Percentiles rank a stretch among this genome's conserved stretches.
Evolutionary conservation across 2,888 invertebrate genomes (phyloP).

Genomic region (Epinotia bilunana): DNA sequence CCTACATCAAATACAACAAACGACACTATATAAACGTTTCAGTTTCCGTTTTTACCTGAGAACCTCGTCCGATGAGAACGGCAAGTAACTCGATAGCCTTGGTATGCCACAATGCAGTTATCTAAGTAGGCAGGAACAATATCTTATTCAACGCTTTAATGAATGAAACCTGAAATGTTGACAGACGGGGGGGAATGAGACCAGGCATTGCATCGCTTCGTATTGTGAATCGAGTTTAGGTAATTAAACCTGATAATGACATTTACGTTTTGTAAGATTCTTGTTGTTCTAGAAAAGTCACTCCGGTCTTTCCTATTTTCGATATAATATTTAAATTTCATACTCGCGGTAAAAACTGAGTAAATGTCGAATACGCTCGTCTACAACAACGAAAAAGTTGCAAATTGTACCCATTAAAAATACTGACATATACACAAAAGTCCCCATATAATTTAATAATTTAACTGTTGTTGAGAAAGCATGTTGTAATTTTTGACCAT

Average conservation of each 20-base stretch:
- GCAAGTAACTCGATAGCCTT: constrained; percentile 62
- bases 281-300: too few species aligned
- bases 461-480: too few species aligned
- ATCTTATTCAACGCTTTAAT: constrained; percentile 64
- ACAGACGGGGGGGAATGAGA: constrained; percentile 32
- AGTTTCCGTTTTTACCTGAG: constrained; percentile 41
- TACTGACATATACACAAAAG: too few species aligned
- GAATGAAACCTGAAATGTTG: constrained; percentile 47
- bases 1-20: constrained; percentile 36
- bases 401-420: neutral
- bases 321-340: too few species aligned
- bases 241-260: neutral
- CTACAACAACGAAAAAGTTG: too few species aligned
- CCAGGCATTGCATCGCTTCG: neutral
- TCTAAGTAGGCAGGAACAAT: constrained; percentile 68
- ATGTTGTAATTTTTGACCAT: neutral
- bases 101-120: constrained; percentile 64
- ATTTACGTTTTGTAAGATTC: too few species aligned
- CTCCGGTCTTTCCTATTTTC: too few species aligned
- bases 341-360: too few species aligned
- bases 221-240: neutral
- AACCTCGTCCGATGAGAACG: constrained; percentile 52
- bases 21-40: constrained; percentile 23
- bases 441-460: too few species aligned
- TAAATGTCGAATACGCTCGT: too few species aligned